A percentile compares a stretch with the other conserved stretches of the same genome.
Conservation (phyloP, 2,888 invertebrate genomes). For the Lordiphosa andalusiaca region DNA sequence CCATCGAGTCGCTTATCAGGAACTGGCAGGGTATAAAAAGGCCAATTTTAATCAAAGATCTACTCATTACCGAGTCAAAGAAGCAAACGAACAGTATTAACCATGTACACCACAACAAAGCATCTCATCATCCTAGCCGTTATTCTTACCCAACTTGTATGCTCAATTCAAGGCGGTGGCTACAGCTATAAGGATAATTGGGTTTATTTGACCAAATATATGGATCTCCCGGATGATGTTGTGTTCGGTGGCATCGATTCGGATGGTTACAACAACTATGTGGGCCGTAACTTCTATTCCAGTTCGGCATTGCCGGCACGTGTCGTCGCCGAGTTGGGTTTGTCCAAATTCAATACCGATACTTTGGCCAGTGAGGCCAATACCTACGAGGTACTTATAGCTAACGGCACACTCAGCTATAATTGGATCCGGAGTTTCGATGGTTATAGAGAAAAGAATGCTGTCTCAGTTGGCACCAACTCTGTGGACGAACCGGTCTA, state of each 20-base stretch:
- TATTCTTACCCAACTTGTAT: constrained; percentile 35
- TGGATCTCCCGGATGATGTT: constrained; percentile 29
- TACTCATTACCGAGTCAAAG: background rate
- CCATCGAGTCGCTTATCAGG: too few species aligned
- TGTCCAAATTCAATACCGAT: constrained; percentile 34
- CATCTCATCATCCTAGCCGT: constrained; percentile 16
- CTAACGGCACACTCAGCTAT: constrained; percentile 28
- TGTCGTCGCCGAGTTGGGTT: constrained; percentile 37
- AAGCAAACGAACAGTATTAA: constrained; percentile 11
- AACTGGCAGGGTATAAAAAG: too few species aligned
- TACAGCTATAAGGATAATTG: constrained; percentile 41
- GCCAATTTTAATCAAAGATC: background rate
- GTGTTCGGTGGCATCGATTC: constrained; percentile 46
- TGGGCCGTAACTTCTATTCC: constrained; percentile 31
- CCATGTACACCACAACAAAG: constrained; percentile 31
- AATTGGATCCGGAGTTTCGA: constrained; percentile 43
- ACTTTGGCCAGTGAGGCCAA: background rate
- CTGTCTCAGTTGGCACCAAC: constrained; percentile 44
- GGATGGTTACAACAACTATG: constrained; percentile 46
- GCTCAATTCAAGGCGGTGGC: constrained; percentile 27
- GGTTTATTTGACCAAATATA: constrained; percentile 16
- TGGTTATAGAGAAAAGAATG: constrained; percentile 35
- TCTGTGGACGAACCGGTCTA: constrained; percentile 26
- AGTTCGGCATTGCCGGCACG: constrained; percentile 39
- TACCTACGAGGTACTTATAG: constrained; percentile 20